A percentile compares a stretch with the other conserved stretches of the same genome.
phyloP scores from a whole-genome alignment of 2,797 vertebrate genomes.

The Scolopax rusticola region DNA sequence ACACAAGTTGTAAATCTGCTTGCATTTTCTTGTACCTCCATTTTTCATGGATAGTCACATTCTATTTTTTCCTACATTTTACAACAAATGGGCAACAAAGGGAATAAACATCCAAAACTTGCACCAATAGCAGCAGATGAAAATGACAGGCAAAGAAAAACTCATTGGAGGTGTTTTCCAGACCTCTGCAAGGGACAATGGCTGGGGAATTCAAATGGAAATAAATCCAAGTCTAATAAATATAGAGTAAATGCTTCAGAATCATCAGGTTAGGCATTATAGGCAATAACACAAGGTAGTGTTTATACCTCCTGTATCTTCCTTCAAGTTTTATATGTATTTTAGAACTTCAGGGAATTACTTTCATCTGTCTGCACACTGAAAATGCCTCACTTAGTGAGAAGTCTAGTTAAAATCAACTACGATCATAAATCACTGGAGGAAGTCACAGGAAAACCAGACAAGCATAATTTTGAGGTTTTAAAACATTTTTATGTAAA shows the following conservation, averaged over 20 bases:
- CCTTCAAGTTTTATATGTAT: neutral
- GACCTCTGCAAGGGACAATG: neutral
- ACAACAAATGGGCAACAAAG: neutral
- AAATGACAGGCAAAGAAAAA: neutral
- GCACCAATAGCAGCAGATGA: neutral
- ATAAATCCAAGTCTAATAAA: neutral
- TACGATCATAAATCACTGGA: neutral
- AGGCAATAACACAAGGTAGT: neutral
- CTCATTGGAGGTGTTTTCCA: neutral
- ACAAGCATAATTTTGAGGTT: neutral
- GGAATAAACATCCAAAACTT: neutral
- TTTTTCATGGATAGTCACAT: neutral
- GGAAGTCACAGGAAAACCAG: neutral
- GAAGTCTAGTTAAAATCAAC: neutral
- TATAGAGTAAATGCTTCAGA: neutral
- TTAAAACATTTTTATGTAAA: neutral
- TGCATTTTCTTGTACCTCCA: neutral
- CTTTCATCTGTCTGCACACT: neutral
- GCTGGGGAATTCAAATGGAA: neutral
- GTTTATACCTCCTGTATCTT: accelerated
- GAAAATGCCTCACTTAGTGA: neutral
- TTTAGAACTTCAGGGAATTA: neutral
- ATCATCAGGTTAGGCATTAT: neutral
- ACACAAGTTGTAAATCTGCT: neutral
- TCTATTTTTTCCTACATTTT: neutral